phyloP scores from a whole-genome alignment of 2,113 vertebrate species.

The Heteronetta atricapilla region DNA sequence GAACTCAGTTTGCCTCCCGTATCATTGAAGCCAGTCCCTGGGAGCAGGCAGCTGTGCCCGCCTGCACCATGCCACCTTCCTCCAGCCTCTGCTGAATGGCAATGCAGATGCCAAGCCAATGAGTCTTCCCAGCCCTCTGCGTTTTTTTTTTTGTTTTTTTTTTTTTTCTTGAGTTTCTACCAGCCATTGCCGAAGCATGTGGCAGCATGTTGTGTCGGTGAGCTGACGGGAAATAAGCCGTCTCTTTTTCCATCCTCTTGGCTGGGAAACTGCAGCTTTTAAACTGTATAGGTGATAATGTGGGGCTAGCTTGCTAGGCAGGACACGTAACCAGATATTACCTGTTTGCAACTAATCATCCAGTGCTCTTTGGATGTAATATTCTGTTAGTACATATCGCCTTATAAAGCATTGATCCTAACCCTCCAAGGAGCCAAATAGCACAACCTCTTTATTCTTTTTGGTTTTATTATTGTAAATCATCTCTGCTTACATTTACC shows the following conservation, averaged over 20 bases:
- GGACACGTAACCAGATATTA: neutral
- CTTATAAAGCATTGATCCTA: neutral
- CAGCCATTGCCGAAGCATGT: conserved; percentile 12
- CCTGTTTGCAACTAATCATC: neutral
- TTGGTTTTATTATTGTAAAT: neutral
- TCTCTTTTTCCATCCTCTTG: neutral
- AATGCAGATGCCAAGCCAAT: neutral
- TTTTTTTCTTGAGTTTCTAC: conserved; percentile 10
- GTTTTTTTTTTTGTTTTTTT: neutral
- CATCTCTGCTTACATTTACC: neutral
- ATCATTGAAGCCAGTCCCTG: neutral
- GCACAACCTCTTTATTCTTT: neutral
- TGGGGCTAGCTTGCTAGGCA: neutral
- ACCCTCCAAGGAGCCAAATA: neutral
- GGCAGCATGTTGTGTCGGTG: neutral
- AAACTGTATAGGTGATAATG: neutral
- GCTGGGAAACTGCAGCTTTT: neutral
- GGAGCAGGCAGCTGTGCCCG: neutral
- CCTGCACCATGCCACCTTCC: neutral
- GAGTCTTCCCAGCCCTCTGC: conserved; percentile 12
- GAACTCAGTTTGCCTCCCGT: neutral
- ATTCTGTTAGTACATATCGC: too few relatives aligned
- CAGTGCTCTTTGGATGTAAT: neutral
- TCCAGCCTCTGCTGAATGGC: neutral
- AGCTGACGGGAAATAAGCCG: neutral